Base-by-base conservation (phyloP, 2,888 invertebrate species). In the Zele albiditarsus region DNA sequence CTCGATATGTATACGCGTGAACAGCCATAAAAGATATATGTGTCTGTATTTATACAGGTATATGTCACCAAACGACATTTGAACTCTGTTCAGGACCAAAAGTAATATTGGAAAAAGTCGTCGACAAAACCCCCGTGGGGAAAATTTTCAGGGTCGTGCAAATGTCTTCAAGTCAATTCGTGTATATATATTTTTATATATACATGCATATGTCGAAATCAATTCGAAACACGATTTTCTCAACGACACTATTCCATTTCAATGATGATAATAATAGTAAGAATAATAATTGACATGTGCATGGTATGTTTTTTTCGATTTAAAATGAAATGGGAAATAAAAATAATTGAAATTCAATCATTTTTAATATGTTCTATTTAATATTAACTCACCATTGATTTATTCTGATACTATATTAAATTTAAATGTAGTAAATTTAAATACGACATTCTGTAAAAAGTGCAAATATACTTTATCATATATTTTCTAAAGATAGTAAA, bases 1-100 rank as follows among this genome's bases (percentile, higher is more conserved):
- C 75, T 69, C 77, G 71, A 81, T 79, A 53, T 53, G 2, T 20
- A 76, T 20, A 76, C 79, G 76, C 73, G 77, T 69, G 75, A 80
- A 80, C 73, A 66, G 60, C 23, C 38, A 65, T 53, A 58, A 42
- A 8, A 53, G 46, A n/a, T 46, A 46, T 46, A 46, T n/a, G 3
- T 46, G 16, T 16, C 46, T 67, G 46, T 31, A 65, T n/a, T n/a
- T 20, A 53, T 53, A 46, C 16, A 16, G 16, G n/a, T 60, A 53
- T 46, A 25, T 38, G 63, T 53, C 46, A 31, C 53, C 60, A 65
- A 53, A 46, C 33, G 60, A 38, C 33, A 31, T 63, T 31, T 16
- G 23, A n/a, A 28, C 31, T 27, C 33, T 20, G 20, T 63, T 63
- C 20, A 38, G 38, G 20, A 49, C 38, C 23, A 62, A n/a, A 33